Base-by-base conservation (phyloP, 2,113 vertebrate species). In the Chloropsis cyanopogon region DNA sequence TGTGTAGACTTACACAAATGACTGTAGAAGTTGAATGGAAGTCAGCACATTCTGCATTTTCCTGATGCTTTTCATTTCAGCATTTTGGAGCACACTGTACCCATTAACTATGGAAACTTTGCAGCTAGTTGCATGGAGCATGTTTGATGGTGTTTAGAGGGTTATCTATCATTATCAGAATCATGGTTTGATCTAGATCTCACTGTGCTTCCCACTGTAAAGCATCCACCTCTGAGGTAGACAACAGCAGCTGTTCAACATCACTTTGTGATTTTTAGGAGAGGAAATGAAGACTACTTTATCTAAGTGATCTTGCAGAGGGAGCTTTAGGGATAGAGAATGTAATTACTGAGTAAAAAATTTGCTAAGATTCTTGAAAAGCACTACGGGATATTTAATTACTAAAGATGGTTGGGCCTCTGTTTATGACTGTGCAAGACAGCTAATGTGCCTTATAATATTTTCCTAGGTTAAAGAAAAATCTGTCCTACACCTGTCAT, bases 291-390 rank as follows among this genome's bases (percentile, higher is more conserved):
- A 86, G 88, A 88, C 86, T 95, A 53, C 72, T 93, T 82, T 86
- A 69, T 87, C 84, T 91, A 81, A 86, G 65, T 88, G 64, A 86
- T 96, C 88, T 96, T 84, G 64, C 89, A 92, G 54, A 68, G 77
- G 44, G 93, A 85, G 81, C 73, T 93, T 95, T 89, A 92, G 82
- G 91, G 75, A 73, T 77, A 61, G 65, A 94, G 70, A 92, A 79
- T 65, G 61, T 85, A 95, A 95, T 95, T 95, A 95, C 84, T 24
- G 63, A 75, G 70, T 92, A 82, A 94, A 96, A 95, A 92, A 84
- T 84, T 81, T 86, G 52, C 90, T 68, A 93, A 86, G 95, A 90
- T 96, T 95, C 71, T 94, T 96, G 93, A 94, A 94, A 95, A 96
- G 88, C 88, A 84, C 88, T 68, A 22, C 94, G 92, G 69, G 90